A percentile compares a stretch with the other conserved stretches of the same genome.
Conservation (phyloP, 2,113 vertebrate species). For the Zingel zingel region DNA sequence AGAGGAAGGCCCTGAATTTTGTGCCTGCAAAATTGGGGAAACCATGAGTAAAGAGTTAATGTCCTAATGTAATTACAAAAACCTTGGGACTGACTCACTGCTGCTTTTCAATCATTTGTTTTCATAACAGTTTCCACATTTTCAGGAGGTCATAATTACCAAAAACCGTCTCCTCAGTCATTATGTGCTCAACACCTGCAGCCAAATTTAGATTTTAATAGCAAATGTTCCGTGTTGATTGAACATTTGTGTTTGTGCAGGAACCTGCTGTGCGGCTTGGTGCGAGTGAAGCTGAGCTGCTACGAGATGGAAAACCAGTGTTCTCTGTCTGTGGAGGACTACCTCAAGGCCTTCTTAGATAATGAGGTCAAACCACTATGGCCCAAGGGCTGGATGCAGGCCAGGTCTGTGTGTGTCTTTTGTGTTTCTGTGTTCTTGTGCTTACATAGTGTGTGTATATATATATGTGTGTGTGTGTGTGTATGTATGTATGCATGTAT, state of each 20-base stretch:
- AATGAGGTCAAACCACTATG: slow-evolving; percentile 98
- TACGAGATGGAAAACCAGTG: slow-evolving; percentile 96
- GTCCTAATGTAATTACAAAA: slow-evolving; percentile 17
- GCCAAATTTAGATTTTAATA: slow-evolving; percentile 21
- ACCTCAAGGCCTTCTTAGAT: slow-evolving; percentile 98
- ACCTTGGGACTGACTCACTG: not conserved
- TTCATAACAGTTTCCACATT: not conserved
- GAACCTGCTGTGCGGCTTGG: slow-evolving; percentile 92
- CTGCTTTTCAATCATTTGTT: slow-evolving; percentile 16
- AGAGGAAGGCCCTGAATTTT: not conserved
- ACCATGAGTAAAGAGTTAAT: not conserved
- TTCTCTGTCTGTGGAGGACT: slow-evolving; percentile 96
- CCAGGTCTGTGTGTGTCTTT: slow-evolving; percentile 83
- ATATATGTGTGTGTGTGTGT: too few relatives aligned
- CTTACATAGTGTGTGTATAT: too few relatives aligned
- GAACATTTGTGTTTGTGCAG: slow-evolving; percentile 52
- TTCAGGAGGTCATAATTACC: not conserved
- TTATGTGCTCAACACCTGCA: slow-evolving; percentile 20
- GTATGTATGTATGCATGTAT: too few relatives aligned
- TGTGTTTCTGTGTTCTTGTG: not conserved
- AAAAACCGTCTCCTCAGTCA: slow-evolving; percentile 6
- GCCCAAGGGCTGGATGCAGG: slow-evolving; percentile 99
- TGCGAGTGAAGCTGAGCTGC: slow-evolving; percentile 97
- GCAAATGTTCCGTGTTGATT: not conserved
- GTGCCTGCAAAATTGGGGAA: not conserved